phyloP scores from a whole-genome alignment of 64 coral and sea anemone species.

The Actinia equina region DNA sequence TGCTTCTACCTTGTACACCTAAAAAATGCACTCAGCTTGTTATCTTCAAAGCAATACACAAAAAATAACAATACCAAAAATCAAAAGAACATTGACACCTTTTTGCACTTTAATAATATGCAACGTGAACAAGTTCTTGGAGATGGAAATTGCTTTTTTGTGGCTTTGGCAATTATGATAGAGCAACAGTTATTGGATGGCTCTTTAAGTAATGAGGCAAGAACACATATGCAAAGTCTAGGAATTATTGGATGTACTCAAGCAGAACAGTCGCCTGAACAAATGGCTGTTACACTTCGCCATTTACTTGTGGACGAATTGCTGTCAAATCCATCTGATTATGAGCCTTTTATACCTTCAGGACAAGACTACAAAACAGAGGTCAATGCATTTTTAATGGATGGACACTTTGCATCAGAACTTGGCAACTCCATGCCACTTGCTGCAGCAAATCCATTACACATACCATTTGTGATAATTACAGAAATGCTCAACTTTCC shows the following conservation, averaged over 20 bases:
- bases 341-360: conserved; percentile 33
- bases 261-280: background rate
- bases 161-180: background rate
- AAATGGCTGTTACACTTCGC: conserved; percentile 28
- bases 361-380: conserved; percentile 13
- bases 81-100: too few relatives aligned
- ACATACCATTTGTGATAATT: conserved; percentile 13
- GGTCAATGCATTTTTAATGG: background rate
- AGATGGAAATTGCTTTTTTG: background rate
- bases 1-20: too few relatives aligned
- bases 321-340: conserved; percentile 30
- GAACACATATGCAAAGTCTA: conserved; percentile 2
- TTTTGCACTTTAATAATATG: background rate
- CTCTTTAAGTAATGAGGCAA: background rate
- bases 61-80: background rate
- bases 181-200: background rate
- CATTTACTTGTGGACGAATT: conserved; percentile 34
- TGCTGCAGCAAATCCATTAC: conserved; percentile 21
- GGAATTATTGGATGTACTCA: background rate
- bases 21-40: too few relatives aligned
- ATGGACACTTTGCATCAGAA: conserved; percentile 50
- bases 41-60: too few relatives aligned
- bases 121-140: background rate
- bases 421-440: conserved; percentile 56
- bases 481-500: conserved; percentile 26